A percentile compares a stretch with the other conserved stretches of the same genome.
These are phyloP conservation scores for Zaprionus davidi DNA, from an alignment of 1,140 invertebrate genomes.

Conservation along the genomic window DNA sequence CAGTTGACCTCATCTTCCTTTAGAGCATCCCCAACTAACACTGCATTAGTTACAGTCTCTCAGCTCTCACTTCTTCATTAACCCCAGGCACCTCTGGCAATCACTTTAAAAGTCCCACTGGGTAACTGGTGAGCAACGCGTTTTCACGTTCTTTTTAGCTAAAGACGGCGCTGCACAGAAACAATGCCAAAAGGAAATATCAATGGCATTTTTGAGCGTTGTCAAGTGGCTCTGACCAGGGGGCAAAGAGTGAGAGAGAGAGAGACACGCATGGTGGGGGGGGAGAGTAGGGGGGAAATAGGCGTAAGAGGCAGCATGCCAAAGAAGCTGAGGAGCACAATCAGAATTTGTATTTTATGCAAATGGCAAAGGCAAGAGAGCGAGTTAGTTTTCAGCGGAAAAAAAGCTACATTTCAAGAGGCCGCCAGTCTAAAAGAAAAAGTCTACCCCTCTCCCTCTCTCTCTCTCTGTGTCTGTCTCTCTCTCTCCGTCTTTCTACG, in stretches of 20 bases:
- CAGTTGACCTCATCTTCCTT: not conserved
- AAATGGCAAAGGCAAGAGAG: slow-evolving; percentile 48
- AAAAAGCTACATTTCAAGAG: slow-evolving; percentile 43
- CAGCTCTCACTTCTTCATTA: not conserved
- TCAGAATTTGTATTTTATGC: slow-evolving; percentile 78
- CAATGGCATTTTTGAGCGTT: slow-evolving; percentile 77
- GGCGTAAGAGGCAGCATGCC: not conserved
- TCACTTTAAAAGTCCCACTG: slow-evolving; percentile 1
- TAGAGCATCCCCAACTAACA: not conserved
- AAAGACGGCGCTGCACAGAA: slow-evolving; percentile 38
- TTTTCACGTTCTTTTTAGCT: slow-evolving; percentile 37
- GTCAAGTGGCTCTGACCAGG: slow-evolving; percentile 63
- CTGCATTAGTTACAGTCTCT: not conserved
- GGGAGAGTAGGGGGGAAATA: not conserved
- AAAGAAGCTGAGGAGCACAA: slow-evolving; percentile 35
- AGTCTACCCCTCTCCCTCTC: not conserved
- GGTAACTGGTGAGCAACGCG: slow-evolving; percentile 40
- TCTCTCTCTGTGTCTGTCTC: not conserved
- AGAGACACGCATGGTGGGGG: too few relatives aligned
- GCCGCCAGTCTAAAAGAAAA: slow-evolving; percentile 25
- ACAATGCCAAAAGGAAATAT: slow-evolving; percentile 74
- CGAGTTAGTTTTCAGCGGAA: slow-evolving; percentile 56
- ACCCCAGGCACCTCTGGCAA: not conserved
- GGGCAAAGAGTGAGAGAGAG: not conserved
- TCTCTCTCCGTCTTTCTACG: not conserved